Evolutionary conservation across 1,140 invertebrate genomes (phyloP).

Genomic region (Heliconius eleuchia): DNA sequence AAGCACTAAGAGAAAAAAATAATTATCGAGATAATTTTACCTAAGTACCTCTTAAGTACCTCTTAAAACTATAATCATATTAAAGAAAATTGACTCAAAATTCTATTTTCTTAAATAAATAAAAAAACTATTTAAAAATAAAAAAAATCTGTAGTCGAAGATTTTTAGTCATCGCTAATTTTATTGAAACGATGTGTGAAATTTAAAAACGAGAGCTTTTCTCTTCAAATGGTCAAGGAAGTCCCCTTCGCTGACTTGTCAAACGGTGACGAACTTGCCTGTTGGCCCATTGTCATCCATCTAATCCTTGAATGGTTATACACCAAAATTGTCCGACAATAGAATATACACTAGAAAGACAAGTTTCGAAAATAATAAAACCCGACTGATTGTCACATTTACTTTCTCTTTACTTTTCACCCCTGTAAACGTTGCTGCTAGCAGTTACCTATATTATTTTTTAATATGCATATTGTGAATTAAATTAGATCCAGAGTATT

Average conservation of each 20-base stretch:
- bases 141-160: too few species aligned
- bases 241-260: slow-evolving; percentile 63
- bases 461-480: slow-evolving; percentile 52
- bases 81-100: too few species aligned
- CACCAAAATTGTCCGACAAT: slow-evolving; percentile 65
- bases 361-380: slow-evolving; percentile 72
- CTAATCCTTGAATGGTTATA: slow-evolving; percentile 72
- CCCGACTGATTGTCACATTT: slow-evolving; percentile 55
- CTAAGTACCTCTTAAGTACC: too few species aligned
- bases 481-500: slow-evolving; percentile 45
- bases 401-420: slow-evolving; percentile 69
- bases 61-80: too few species aligned
- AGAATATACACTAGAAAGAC: slow-evolving; percentile 62
- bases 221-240: slow-evolving; percentile 47
- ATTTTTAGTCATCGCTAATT: too few species aligned
- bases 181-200: slow-evolving; percentile 9
- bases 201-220: slow-evolving; percentile 39
- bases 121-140: too few species aligned
- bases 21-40: too few species aligned
- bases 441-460: slow-evolving; percentile 61
- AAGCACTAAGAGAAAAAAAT: too few species aligned
- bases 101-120: too few species aligned
- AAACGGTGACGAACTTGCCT: slow-evolving; percentile 64
- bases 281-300: slow-evolving; percentile 60
- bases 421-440: slow-evolving; percentile 47